phyloP scores from a whole-genome alignment of 1,140 invertebrate genomes.

The Acromyrmex echinatior region DNA sequence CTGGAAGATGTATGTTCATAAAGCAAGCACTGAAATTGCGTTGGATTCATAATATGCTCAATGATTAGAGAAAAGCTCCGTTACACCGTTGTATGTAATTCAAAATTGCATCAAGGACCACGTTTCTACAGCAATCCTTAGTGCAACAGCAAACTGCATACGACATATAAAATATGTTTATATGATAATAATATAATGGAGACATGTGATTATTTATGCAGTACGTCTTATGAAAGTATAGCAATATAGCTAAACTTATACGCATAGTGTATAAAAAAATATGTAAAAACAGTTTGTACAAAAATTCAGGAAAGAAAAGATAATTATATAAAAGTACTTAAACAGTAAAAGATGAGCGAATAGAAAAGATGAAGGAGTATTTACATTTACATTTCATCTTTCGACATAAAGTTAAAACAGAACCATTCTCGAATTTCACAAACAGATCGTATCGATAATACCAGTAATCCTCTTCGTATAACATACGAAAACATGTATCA shows the following conservation, averaged over 20 bases:
- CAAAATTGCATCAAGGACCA: conserved; percentile 71
- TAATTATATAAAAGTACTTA: conserved; percentile 81
- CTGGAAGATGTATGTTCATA: conserved; percentile 44
- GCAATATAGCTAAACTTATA: conserved; percentile 74
- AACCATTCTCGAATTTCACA: conserved; percentile 16
- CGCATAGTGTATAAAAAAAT: conserved; percentile 78
- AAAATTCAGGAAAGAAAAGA: conserved; percentile 84
- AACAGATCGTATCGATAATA: conserved; percentile 23
- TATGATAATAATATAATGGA: conserved; percentile 76
- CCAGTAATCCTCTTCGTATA: conserved; percentile 17
- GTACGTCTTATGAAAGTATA: conserved; percentile 78
- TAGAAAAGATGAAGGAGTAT: conserved; percentile 77
- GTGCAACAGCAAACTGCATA: conserved; percentile 77
- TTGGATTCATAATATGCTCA: conserved; percentile 54
- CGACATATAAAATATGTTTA: conserved; percentile 55
- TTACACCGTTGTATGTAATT: conserved; percentile 77
- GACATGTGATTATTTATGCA: conserved; percentile 80
- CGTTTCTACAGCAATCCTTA: conserved; percentile 48
- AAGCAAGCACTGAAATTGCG: conserved; percentile 62
- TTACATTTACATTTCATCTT: conserved; percentile 78
- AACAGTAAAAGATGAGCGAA: conserved; percentile 71
- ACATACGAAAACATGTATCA: conserved; percentile 41
- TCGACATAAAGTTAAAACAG: conserved; percentile 36
- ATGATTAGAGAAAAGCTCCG: conserved; percentile 67
- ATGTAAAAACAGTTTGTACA: conserved; percentile 87